Conservation (phyloP, 1,140 invertebrate genomes). For the Sycophaga agraensis region DNA sequence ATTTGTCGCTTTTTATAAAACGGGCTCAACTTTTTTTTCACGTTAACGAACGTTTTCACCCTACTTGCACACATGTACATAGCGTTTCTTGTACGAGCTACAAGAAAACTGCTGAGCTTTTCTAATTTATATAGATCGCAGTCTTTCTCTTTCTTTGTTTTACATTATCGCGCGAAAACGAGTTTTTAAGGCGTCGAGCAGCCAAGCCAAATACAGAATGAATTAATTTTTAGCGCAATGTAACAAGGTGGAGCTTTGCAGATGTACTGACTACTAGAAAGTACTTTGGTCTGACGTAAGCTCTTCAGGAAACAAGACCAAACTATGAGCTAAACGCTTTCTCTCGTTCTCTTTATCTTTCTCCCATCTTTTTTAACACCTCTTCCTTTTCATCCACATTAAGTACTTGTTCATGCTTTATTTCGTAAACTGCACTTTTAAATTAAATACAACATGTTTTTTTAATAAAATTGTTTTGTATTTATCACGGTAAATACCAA, state of each 20-base stretch:
- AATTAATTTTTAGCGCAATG: conserved; percentile 31
- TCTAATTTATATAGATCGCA: not conserved
- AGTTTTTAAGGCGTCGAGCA: not conserved
- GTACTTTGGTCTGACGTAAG: conserved; percentile 1
- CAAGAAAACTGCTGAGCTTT: too few relatives aligned
- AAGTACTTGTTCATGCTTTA: too few relatives aligned
- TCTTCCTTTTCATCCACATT: too few relatives aligned
- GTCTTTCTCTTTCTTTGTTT: not conserved
- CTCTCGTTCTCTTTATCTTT: conserved; percentile 19
- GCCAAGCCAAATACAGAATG: not conserved
- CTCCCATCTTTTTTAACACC: conserved; percentile 11
- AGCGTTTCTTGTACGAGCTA: too few relatives aligned
- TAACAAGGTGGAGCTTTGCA: conserved; percentile 26
- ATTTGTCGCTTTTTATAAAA: too few relatives aligned
- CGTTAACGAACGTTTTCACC: too few relatives aligned
- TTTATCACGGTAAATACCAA: too few relatives aligned
- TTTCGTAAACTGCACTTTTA: too few relatives aligned
- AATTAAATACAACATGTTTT: too few relatives aligned
- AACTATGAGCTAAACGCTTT: not conserved
- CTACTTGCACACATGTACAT: not conserved
- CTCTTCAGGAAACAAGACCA: not conserved
- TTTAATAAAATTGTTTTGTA: too few relatives aligned
- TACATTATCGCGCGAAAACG: not conserved
- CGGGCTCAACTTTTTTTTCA: too few relatives aligned
- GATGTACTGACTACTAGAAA: too few relatives aligned